A percentile compares a stretch with the other conserved stretches of the same genome.
Conservation (phyloP, 2,113 vertebrate species). For the Rhineura floridana region DNA sequence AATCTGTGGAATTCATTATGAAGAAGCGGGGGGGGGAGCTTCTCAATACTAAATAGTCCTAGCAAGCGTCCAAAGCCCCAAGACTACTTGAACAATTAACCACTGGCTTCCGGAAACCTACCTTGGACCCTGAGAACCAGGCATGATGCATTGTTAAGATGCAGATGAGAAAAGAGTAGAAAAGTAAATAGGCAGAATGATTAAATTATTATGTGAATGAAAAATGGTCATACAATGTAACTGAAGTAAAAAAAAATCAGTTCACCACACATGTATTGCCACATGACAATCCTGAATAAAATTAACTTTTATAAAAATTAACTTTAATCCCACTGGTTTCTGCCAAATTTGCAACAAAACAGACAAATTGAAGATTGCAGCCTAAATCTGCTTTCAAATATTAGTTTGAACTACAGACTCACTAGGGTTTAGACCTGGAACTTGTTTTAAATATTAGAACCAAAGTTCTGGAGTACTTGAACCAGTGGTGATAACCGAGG, state of each 20-base stretch:
- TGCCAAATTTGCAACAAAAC: not conserved
- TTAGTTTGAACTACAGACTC: not conserved
- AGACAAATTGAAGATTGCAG: not conserved
- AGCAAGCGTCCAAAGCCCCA: not conserved
- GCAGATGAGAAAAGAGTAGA: not conserved
- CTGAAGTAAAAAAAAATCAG: constrained; percentile 24
- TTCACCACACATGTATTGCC: constrained; percentile 49
- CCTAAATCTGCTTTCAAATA: not conserved
- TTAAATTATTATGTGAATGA: constrained; percentile 32
- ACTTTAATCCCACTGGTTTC: not conserved
- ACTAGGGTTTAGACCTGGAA: not conserved
- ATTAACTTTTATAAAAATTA: too few species aligned
- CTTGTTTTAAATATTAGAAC: not conserved
- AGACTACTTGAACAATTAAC: not conserved
- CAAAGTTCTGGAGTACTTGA: not conserved
- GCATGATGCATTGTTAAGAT: constrained; percentile 1
- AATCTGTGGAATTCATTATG: not conserved
- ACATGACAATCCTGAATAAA: not conserved
- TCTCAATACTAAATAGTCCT: not conserved
- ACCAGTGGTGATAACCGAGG: constrained; percentile 14
- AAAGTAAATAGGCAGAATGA: not conserved
- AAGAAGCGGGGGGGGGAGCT: not conserved
- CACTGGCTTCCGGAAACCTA: not conserved
- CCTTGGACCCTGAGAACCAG: not conserved
- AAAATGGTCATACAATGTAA: constrained; percentile 38